phyloP scores from a whole-genome alignment of 2,797 vertebrate genomes.

The Melanogrammus aeglefinus region DNA sequence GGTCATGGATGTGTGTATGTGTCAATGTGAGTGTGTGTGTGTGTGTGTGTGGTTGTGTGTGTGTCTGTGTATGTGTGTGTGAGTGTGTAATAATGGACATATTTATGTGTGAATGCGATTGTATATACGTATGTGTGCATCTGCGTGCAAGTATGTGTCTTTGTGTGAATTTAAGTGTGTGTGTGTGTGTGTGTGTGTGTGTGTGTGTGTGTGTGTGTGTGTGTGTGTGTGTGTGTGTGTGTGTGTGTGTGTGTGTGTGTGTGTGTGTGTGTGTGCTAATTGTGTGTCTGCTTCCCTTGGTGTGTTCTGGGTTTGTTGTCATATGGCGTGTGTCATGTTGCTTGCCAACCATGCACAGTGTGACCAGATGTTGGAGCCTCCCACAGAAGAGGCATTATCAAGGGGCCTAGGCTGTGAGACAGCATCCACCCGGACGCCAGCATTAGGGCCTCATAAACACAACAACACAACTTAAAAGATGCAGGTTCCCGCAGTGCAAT shows the following conservation, averaged over 20 bases:
- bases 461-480: conserved; percentile 55
- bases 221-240: too few relatives aligned
- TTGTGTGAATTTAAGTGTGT: neutral
- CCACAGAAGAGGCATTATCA: conserved; percentile 44
- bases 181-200: neutral
- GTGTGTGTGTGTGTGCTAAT: too few relatives aligned
- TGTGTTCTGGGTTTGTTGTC: neutral
- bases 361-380: conserved; percentile 72
- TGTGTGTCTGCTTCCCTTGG: neutral
- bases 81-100: too few relatives aligned
- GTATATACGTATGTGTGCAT: too few relatives aligned
- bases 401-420: conserved; percentile 56
- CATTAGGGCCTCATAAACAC: conserved; percentile 58
- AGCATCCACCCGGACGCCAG: conserved; percentile 57
- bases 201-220: neutral
- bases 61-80: neutral
- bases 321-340: conserved; percentile 47
- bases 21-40: neutral
- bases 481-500: conserved; percentile 39
- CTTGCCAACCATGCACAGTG: conserved; percentile 64
- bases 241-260: too few relatives aligned
- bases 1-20: neutral
- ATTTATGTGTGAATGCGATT: too few relatives aligned
- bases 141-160: too few relatives aligned
- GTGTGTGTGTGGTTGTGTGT: neutral